A percentile compares a stretch with the other conserved stretches of the same genome.
Evolutionary conservation across 1,140 invertebrate genomes (phyloP).

Genomic region (Drosophila erecta): DNA sequence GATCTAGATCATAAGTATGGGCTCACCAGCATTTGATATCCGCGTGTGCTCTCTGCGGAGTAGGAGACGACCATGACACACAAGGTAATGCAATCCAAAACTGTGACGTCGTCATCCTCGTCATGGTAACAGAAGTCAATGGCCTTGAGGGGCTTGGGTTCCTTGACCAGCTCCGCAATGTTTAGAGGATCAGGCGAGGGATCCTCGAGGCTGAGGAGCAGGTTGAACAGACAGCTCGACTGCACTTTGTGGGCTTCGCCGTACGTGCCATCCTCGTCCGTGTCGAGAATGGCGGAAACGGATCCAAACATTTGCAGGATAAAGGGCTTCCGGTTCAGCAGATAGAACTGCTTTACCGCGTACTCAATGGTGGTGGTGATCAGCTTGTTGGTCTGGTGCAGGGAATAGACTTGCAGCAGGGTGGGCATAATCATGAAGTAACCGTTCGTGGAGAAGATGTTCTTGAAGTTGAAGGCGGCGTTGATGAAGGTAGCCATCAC

Average conservation of each 20-base stretch:
- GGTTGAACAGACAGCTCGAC: constrained; percentile 94
- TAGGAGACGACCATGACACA: constrained; percentile 99
- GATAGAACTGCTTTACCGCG: constrained; percentile 98
- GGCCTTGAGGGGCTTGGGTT: constrained; percentile 97
- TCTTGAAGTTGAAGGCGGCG: constrained; percentile 99
- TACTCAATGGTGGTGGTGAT: constrained; percentile 98
- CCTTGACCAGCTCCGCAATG: constrained; percentile 97
- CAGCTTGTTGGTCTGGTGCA: constrained; percentile 98
- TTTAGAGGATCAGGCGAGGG: constrained; percentile 97
- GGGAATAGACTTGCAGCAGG: constrained; percentile 97
- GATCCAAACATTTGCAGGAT: constrained; percentile 99
- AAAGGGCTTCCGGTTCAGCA: constrained; percentile 99
- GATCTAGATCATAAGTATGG: neutral
- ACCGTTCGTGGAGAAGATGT: constrained; percentile 99
- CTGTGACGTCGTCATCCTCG: constrained; percentile 96
- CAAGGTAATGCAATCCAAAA: constrained; percentile 96
- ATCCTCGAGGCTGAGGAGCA: constrained; percentile 96
- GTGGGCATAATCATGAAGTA: constrained; percentile 99
- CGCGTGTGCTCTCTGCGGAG: constrained; percentile 96
- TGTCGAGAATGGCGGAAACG: constrained; percentile 97
- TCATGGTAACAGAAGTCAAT: constrained; percentile 99
- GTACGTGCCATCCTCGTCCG: constrained; percentile 93
- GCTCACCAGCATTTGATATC: constrained; percentile 98
- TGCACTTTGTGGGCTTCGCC: constrained; percentile 97
- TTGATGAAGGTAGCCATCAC: constrained; percentile 99